Evolutionary conservation across 2,797 vertebrate genomes (phyloP), one percentile per base, ranked within the genome.

Genomic region (Molossus molossus): DNA sequence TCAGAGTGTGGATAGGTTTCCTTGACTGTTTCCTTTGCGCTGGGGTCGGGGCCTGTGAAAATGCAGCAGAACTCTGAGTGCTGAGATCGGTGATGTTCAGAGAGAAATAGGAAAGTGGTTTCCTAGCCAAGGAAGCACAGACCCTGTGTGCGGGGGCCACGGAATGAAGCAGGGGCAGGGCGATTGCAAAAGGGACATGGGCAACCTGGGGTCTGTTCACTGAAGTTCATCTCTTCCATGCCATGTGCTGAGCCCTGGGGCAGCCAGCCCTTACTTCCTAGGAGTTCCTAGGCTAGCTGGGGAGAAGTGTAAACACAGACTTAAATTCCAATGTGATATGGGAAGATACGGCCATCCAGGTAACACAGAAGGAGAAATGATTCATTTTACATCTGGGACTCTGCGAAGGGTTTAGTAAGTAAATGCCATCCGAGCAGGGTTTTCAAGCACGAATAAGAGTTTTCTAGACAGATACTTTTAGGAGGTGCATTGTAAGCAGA

Each of bases 391-490:
- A 81, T 67, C 80, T 87, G 60, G 50, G 33, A 83, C 70, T 29
- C 10, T 45, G 29, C 75, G 72, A 58, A 27, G 50, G 4, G 57
- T 92, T 92, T 6, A 10, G 33, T 15, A 48, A 90, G 6, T 55
- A 75, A 60, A 65, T 18, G 13, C 55, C n/a, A 60, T 72, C n/a
- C 50, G 20, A 9, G 5, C 40, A 55, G 45, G 18, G 18, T 60
- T 90, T 96, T 14, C 80, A 91, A 73, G 27, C 23, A 27, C 27
- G 33, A 15, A 13, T 18, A 21, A n/a, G 37, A 64, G 15, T 60
- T 92, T 94, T 86, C 69, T 23, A 82, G 62, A 92, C 7, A 94
- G 17, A 50, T 33, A 70, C 40, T 65, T 73, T 79, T 45, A 81
- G 21, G 17, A 9, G 11, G 18, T 62, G 12, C 40, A 17, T 87